Conservation (phyloP, 2,888 invertebrate genomes). For the Ectobius pallidus region DNA sequence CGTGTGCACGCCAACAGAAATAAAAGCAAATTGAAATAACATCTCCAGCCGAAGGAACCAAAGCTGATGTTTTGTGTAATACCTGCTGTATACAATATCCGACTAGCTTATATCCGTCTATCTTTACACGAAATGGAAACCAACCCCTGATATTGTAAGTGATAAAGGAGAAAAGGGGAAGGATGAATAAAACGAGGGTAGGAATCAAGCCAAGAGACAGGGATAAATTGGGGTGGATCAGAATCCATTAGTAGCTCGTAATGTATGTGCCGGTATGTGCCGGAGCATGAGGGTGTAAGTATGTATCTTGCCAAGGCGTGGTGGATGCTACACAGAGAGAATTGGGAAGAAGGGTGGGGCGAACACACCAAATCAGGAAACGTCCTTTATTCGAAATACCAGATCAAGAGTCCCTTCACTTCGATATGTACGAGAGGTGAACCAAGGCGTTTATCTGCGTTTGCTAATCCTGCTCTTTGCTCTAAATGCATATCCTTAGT, state of each 20-base stretch:
- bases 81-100: background rate
- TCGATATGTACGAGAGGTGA: too few relatives aligned
- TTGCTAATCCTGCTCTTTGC: too few relatives aligned
- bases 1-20: too few relatives aligned
- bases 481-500: too few relatives aligned
- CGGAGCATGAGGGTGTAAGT: background rate
- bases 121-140: background rate
- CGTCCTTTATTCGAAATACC: background rate
- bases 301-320: background rate
- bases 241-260: slow-evolving; percentile 18
- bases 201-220: slow-evolving; percentile 3
- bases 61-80: background rate
- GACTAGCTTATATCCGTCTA: background rate
- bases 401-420: background rate
- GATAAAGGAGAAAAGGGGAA: background rate
- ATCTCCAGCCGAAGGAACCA: background rate
- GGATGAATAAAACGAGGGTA: background rate
- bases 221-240: slow-evolving; percentile 19
- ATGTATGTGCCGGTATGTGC: slow-evolving; percentile 12
- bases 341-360: background rate
- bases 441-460: too few relatives aligned
- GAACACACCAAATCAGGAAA: background rate
- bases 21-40: background rate
- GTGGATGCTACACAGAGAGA: background rate
- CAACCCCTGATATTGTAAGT: slow-evolving; percentile 6